A percentile compares a stretch with the other conserved stretches of the same genome.
These are phyloP conservation scores for Dromas ardeola DNA, from an alignment of 2,113 vertebrate genomes.

Conservation along the genomic window DNA sequence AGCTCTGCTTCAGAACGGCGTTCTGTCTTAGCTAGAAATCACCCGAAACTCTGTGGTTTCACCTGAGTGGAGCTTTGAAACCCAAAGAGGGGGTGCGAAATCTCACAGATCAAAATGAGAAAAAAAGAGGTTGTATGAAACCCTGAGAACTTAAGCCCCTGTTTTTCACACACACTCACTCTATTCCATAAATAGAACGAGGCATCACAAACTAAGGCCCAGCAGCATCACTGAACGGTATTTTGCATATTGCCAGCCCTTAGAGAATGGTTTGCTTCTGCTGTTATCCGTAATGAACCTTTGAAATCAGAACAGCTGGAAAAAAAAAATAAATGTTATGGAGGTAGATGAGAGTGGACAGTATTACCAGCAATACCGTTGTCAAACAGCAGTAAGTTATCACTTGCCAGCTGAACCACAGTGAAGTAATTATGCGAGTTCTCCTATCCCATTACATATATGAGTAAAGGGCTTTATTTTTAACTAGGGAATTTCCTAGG, in stretches of 20 bases:
- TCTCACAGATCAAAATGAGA: constrained; percentile 45
- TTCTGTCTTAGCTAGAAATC: not conserved
- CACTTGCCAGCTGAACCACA: not conserved
- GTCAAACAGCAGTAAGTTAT: not conserved
- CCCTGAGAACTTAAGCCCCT: constrained; percentile 23
- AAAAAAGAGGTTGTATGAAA: not conserved
- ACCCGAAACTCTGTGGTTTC: constrained; percentile 34
- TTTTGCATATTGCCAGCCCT: not conserved
- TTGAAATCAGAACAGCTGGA: not conserved
- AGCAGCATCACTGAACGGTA: fast-evolving
- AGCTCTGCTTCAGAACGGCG: not conserved
- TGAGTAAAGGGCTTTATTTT: not conserved
- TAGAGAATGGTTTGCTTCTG: fast-evolving
- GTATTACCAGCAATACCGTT: fast-evolving
- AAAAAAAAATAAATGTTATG: fast-evolving
- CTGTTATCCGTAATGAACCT: fast-evolving
- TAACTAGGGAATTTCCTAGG: not conserved
- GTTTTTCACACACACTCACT: not conserved
- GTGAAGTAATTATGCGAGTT: fast-evolving
- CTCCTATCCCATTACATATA: not conserved
- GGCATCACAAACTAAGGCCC: fast-evolving
- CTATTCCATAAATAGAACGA: not conserved
- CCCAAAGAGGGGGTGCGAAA: constrained; percentile 30
- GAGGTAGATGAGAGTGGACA: not conserved
- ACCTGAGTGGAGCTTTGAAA: constrained; percentile 3